Conservation (phyloP, 2,888 invertebrate species). For the Actias luna region DNA sequence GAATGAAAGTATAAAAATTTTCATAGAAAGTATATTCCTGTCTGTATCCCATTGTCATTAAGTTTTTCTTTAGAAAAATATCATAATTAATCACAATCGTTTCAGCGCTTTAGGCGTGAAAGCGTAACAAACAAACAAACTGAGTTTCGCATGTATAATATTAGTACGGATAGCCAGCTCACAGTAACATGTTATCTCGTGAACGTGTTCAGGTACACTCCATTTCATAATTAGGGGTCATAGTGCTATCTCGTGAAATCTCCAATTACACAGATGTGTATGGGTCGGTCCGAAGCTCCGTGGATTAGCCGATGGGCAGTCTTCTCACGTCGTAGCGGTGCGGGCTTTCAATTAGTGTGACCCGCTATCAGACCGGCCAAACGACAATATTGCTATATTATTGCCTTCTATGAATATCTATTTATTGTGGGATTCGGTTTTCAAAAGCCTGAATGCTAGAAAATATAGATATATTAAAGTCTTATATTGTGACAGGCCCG, state of each 20-base stretch:
- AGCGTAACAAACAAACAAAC: too few species aligned
- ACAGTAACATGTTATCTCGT: conserved; percentile 8
- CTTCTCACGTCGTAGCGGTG: conserved; percentile 72
- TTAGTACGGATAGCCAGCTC: not conserved
- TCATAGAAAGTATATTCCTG: too few species aligned
- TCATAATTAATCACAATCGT: too few species aligned
- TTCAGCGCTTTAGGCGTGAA: too few species aligned
- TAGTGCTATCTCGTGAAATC: conserved; percentile 79
- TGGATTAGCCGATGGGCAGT: conserved; percentile 71
- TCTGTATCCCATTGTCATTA: too few species aligned
- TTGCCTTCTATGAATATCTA: conserved; percentile 56
- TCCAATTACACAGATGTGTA: conserved; percentile 67
- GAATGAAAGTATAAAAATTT: too few species aligned
- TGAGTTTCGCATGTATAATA: too few species aligned
- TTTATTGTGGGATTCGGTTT: not conserved
- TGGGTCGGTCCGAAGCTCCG: conserved; percentile 43
- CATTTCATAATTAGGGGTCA: conserved; percentile 65
- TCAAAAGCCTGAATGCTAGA: not conserved
- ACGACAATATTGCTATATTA: conserved; percentile 68
- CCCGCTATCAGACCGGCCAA: conserved; percentile 45
- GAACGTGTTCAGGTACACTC: conserved; percentile 36
- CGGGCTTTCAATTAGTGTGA: conserved; percentile 70
- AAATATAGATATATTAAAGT: not conserved
- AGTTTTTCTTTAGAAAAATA: too few species aligned
- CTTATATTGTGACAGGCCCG: not conserved